phyloP scores from a whole-genome alignment of 2,888 invertebrate genomes.

The Antheraea yamamai region DNA sequence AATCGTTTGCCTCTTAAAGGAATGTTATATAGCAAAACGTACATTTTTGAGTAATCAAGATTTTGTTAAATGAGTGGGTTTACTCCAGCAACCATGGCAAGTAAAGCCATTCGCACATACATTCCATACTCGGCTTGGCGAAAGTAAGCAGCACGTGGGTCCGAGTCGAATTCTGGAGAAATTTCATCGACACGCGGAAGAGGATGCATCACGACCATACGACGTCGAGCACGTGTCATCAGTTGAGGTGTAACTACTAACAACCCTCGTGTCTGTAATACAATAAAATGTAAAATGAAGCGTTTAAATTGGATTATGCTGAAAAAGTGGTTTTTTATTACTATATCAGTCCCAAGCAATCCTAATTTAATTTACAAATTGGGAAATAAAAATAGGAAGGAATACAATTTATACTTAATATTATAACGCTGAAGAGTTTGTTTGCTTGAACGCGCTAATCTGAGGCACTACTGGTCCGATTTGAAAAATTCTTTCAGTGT shows the following conservation, averaged over 20 bases:
- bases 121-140: constrained; percentile 98
- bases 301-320: neutral
- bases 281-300: neutral
- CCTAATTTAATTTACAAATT: too few species aligned
- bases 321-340: neutral
- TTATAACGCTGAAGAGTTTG: too few species aligned
- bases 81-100: constrained; percentile 93
- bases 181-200: constrained; percentile 97
- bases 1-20: neutral
- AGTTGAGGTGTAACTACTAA: constrained; percentile 96
- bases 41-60: neutral
- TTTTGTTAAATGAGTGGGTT: constrained; percentile 57
- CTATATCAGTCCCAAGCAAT: too few species aligned
- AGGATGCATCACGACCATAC: constrained; percentile 98
- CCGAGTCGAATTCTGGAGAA: constrained; percentile 96
- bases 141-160: constrained; percentile 99
- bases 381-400: too few species aligned
- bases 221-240: constrained; percentile 96
- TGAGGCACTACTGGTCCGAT: too few species aligned
- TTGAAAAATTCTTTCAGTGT: too few species aligned
- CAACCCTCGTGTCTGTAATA: constrained; percentile 89
- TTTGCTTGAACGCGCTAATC: too few species aligned
- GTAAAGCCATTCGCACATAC: constrained; percentile 98
- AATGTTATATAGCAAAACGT: constrained; percentile 8
- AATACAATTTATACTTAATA: too few species aligned